Evolutionary conservation across 2,888 invertebrate species (phyloP).

Genomic region (Thecophora atra): DNA sequence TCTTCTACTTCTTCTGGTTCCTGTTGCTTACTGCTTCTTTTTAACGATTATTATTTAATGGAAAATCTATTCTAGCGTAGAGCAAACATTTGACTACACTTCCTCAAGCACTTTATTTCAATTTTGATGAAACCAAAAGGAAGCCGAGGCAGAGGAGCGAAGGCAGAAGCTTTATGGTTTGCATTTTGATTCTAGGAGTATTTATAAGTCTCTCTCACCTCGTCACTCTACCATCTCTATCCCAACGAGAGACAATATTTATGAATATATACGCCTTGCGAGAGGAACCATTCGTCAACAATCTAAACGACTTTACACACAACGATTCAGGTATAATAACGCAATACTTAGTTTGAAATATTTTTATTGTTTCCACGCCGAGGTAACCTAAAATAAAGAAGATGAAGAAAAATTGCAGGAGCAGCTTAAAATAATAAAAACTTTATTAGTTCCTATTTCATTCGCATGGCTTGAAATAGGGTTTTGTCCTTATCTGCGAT

Average conservation of each 20-base stretch:
- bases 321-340: neutral
- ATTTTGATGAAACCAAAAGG: slow-evolving; percentile 17
- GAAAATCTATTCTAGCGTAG: slow-evolving; percentile 1
- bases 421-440: slow-evolving; percentile 23
- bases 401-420: neutral
- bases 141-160: no score
- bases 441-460: slow-evolving; percentile 30
- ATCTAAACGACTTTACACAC: neutral
- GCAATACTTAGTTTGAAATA: neutral
- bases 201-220: neutral
- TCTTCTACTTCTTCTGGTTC: neutral
- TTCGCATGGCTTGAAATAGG: slow-evolving; percentile 21
- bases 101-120: slow-evolving; percentile 12
- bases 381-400: neutral
- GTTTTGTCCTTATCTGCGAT: slow-evolving; percentile 5
- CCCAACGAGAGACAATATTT: no score
- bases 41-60: slow-evolving; percentile 19
- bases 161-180: slow-evolving; percentile 28
- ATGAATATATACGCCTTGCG: no score
- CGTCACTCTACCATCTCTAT: no score
- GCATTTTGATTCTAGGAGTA: slow-evolving; percentile 17
- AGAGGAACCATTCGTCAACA: neutral
- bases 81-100: slow-evolving; percentile 16
- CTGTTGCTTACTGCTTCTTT: slow-evolving; percentile 8
- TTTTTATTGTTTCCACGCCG: slow-evolving; percentile 19